These are phyloP conservation scores for Alosa sapidissima DNA, from an alignment of 2,797 vertebrate species.

Conservation along the genomic window DNA sequence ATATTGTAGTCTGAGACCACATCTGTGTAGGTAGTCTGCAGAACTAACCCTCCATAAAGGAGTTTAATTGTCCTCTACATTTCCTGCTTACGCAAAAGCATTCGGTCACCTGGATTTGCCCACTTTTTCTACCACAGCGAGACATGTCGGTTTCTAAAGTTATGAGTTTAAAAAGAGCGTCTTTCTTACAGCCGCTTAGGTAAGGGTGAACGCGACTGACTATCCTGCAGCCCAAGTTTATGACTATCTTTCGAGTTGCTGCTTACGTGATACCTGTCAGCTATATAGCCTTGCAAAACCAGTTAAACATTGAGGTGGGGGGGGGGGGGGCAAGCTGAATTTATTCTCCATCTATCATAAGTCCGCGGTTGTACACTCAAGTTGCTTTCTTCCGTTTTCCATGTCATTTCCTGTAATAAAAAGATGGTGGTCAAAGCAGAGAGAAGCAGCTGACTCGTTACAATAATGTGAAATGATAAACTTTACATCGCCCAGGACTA, in stretches of 20 bases:
- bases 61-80: too few species aligned
- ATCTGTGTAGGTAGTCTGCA: too few species aligned
- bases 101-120: too few species aligned
- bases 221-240: not conserved
- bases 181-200: not conserved
- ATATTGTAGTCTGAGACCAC: too few species aligned
- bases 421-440: constrained; percentile 93
- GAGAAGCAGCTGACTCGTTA: constrained; percentile 81
- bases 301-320: not conserved
- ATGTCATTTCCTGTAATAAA: constrained; percentile 98
- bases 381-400: constrained; percentile 88
- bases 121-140: too few species aligned
- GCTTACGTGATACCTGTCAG: not conserved
- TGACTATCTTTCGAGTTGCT: not conserved
- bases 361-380: constrained; percentile 77
- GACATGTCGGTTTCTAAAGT: not conserved
- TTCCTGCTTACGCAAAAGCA: not conserved
- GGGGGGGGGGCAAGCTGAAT: constrained; percentile 45
- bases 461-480: constrained; percentile 62
- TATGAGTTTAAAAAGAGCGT: not conserved
- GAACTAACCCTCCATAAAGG: too few species aligned
- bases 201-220: not conserved
- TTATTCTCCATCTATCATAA: constrained; percentile 66
- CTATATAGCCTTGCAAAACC: not conserved
- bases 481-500: constrained; percentile 71